These are phyloP conservation scores for Xylocampa areola DNA, from an alignment of 2,888 invertebrate genomes.

Conservation along the genomic window DNA sequence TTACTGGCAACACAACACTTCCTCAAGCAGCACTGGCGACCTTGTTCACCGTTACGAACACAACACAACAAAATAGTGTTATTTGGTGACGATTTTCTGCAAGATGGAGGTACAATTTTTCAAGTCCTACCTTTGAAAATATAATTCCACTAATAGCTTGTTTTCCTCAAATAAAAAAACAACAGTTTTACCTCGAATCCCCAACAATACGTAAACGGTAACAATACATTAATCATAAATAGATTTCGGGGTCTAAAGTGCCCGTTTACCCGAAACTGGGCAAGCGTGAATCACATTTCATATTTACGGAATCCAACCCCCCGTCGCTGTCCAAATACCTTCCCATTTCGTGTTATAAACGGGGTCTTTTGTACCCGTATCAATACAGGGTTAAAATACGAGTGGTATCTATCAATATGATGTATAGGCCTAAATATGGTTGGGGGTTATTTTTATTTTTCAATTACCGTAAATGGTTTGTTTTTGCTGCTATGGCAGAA, in stretches of 20 bases:
- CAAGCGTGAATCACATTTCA: conserved; percentile 49
- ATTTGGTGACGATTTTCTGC: too few species aligned
- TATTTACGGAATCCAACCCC: conserved; percentile 47
- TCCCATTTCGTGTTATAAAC: conserved; percentile 58
- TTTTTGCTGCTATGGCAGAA: neutral
- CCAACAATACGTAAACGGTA: conserved; percentile 11
- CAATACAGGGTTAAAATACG: conserved; percentile 59
- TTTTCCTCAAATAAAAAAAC: neutral
- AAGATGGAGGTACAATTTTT: too few species aligned
- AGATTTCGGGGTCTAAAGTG: conserved; percentile 26
- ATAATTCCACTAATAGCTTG: too few species aligned
- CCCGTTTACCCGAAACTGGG: conserved; percentile 32
- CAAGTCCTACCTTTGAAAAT: too few species aligned
- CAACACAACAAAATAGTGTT: too few species aligned
- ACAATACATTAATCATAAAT: conserved; percentile 42
- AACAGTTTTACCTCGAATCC: neutral
- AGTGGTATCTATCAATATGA: conserved; percentile 56
- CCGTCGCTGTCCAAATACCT: conserved; percentile 54
- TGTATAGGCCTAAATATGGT: conserved; percentile 24
- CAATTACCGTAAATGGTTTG: conserved; percentile 19
- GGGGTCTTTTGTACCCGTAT: conserved; percentile 58
- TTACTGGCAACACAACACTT: too few species aligned
- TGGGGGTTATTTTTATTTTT: conserved; percentile 38
- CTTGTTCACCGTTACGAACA: too few species aligned
- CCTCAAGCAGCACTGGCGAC: too few species aligned